phyloP scores from a whole-genome alignment of 2,888 invertebrate species.

The Cephalotes varians region DNA sequence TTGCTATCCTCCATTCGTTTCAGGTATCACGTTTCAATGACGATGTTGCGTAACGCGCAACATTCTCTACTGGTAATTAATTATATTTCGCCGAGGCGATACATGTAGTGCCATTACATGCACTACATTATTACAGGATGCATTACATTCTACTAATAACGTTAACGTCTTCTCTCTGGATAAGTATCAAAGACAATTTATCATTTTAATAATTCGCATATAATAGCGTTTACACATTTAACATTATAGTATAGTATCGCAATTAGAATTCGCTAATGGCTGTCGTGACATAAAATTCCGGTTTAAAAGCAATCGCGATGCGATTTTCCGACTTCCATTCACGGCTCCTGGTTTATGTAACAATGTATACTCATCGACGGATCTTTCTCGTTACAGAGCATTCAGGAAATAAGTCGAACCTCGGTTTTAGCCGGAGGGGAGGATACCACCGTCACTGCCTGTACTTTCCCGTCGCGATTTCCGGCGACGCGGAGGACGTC shows the following conservation, averaged over 20 bases:
- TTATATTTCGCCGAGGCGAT: slow-evolving; percentile 26
- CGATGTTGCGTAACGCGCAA: not conserved
- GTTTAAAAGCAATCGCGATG: not conserved
- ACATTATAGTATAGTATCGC: not conserved
- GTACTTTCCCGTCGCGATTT: slow-evolving; percentile 77
- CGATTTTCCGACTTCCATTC: slow-evolving; percentile 30
- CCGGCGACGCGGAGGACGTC: slow-evolving; percentile 59
- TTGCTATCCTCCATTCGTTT: not conserved
- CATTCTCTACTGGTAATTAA: slow-evolving; percentile 3
- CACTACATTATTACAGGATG: slow-evolving; percentile 19
- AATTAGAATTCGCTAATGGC: slow-evolving; percentile 15
- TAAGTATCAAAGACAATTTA: slow-evolving; percentile 27
- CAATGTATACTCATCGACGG: slow-evolving; percentile 5
- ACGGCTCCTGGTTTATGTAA: slow-evolving; percentile 57
- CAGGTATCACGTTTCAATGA: not conserved
- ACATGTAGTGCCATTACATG: slow-evolving; percentile 21
- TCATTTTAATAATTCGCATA: not conserved
- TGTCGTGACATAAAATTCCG: not conserved
- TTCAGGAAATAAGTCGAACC: slow-evolving; percentile 70
- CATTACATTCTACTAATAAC: slow-evolving; percentile 22
- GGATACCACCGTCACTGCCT: slow-evolving; percentile 60
- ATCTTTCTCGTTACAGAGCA: slow-evolving; percentile 74
- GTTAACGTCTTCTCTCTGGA: slow-evolving; percentile 17
- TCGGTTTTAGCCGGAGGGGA: not conserved
- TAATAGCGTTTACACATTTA: not conserved